A percentile compares a stretch with the other conserved stretches of the same genome.
phyloP scores from a whole-genome alignment of 2,888 invertebrate genomes.

The Graphium colonna region DNA sequence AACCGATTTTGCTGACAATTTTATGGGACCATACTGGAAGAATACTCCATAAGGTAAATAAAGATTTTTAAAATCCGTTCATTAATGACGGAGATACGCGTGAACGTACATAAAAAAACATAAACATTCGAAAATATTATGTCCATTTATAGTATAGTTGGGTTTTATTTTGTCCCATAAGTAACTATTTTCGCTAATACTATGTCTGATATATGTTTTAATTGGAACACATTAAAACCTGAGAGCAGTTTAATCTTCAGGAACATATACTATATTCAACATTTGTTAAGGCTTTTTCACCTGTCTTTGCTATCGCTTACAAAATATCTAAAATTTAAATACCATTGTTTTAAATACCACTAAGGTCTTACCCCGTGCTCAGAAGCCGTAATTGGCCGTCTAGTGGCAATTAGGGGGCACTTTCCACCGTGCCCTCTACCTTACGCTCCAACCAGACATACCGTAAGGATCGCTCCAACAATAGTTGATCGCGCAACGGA shows the following conservation, averaged over 20 bases:
- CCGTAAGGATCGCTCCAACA: constrained; percentile 23
- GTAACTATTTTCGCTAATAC: neutral
- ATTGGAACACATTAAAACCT: too few species aligned
- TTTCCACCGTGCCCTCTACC: constrained; percentile 48
- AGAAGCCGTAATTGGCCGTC: constrained; percentile 62
- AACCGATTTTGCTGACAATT: too few species aligned
- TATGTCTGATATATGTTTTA: neutral
- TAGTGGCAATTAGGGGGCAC: constrained; percentile 70
- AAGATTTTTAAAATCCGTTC: too few species aligned
- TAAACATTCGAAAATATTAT: too few species aligned
- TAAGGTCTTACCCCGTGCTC: constrained; percentile 21
- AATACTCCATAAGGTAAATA: too few species aligned
- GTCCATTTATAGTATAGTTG: too few species aligned
- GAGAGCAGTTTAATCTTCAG: neutral
- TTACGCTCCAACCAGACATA: constrained; percentile 35
- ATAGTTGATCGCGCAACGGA: constrained; percentile 23
- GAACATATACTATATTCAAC: neutral
- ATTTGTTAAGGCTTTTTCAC: too few species aligned
- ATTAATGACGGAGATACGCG: too few species aligned
- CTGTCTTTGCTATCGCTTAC: too few species aligned
- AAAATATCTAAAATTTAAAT: neutral
- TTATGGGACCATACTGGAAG: too few species aligned
- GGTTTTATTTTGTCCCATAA: too few species aligned
- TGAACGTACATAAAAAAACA: too few species aligned
- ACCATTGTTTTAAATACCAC: neutral